Conservation (phyloP, 2,888 invertebrate genomes). For the Exocentrus adspersus region DNA sequence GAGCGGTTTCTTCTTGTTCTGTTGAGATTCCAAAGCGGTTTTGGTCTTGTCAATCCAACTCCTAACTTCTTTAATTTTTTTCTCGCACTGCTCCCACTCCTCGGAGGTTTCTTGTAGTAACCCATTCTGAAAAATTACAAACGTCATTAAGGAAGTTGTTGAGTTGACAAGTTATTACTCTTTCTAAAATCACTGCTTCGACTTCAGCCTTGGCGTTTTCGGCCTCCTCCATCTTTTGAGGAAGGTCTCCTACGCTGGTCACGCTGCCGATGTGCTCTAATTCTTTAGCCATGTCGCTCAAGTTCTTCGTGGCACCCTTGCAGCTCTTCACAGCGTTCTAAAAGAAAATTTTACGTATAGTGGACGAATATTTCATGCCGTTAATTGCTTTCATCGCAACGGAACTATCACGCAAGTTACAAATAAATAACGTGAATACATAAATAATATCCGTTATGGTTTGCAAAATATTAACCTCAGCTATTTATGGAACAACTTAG, state of each 20-base stretch:
- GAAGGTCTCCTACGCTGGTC: constrained; percentile 86
- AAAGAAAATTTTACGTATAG: constrained; percentile 10
- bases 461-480: not conserved
- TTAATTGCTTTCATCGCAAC: too few relatives aligned
- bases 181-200: constrained; percentile 85
- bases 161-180: constrained; percentile 71
- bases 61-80: constrained; percentile 89
- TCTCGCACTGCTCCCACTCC: constrained; percentile 97
- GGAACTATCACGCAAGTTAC: too few relatives aligned
- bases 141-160: too few relatives aligned
- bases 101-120: constrained; percentile 90
- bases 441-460: too few relatives aligned
- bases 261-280: constrained; percentile 85
- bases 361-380: too few relatives aligned
- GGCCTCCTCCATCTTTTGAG: constrained; percentile 84
- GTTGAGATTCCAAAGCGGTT: constrained; percentile 79
- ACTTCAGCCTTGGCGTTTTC: constrained; percentile 88
- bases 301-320: constrained; percentile 86
- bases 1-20: constrained; percentile 86
- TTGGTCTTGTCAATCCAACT: constrained; percentile 90
- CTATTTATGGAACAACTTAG: too few relatives aligned
- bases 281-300: constrained; percentile 92
- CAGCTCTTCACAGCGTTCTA: constrained; percentile 89
- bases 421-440: too few relatives aligned
- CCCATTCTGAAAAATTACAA: constrained; percentile 72